Percentiles rank a stretch among this genome's conserved stretches.
phyloP scores from a whole-genome alignment of 2,113 vertebrate genomes.

The Ptyas mucosa region DNA sequence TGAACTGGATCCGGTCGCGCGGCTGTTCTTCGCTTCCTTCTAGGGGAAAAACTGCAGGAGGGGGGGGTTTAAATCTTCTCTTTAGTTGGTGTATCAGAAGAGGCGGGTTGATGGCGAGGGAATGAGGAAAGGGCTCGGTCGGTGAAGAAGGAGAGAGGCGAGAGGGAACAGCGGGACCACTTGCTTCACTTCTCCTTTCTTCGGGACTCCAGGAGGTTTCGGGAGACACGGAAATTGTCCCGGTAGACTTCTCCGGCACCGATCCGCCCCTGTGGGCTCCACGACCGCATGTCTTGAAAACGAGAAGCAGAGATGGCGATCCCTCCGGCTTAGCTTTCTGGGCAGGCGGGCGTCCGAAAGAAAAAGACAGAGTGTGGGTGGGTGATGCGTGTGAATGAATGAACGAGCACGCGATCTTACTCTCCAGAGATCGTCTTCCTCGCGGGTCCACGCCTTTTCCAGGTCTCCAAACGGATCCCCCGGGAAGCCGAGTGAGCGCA shows the following conservation, averaged over 20 bases:
- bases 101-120: background rate
- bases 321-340: constrained; percentile 32
- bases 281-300: constrained; percentile 75
- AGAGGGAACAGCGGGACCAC: constrained; percentile 24
- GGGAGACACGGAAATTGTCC: constrained; percentile 55
- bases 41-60: background rate
- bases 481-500: background rate
- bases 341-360: background rate
- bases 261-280: constrained; percentile 59
- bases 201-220: constrained; percentile 57
- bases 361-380: constrained; percentile 7
- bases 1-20: constrained; percentile 20
- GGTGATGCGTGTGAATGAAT: background rate
- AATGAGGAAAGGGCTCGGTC: no score
- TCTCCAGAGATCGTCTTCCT: constrained; percentile 39
- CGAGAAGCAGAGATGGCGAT: constrained; percentile 48
- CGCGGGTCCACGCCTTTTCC: constrained; percentile 8
- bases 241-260: constrained; percentile 50
- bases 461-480: background rate
- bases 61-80: background rate
- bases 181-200: constrained; percentile 57
- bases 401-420: background rate
- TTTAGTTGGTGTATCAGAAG: background rate
- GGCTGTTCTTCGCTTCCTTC: constrained; percentile 9
- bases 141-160: no score